Percentiles rank a stretch among this genome's conserved stretches.
Evolutionary conservation across 2,113 vertebrate species (phyloP).

Genomic region (Cavia porcellus): DNA sequence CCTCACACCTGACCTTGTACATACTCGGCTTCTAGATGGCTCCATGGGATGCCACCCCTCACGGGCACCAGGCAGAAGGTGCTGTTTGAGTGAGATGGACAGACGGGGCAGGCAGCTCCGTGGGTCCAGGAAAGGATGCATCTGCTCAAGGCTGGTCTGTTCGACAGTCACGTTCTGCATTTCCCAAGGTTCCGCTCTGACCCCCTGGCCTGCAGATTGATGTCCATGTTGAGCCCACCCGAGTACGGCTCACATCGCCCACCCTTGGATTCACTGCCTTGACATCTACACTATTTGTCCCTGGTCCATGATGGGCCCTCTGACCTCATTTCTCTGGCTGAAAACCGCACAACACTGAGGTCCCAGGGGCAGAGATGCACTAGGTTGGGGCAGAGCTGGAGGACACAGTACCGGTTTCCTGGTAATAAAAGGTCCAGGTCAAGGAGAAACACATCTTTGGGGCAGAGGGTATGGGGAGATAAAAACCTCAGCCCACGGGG

Average conservation of each 20-base stretch:
- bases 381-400: neutral
- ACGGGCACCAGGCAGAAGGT: neutral
- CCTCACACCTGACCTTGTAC: neutral
- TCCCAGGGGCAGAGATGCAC: neutral
- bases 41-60: neutral
- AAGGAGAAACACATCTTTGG: neutral
- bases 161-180: constrained; percentile 23
- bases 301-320: neutral
- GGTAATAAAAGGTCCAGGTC: neutral
- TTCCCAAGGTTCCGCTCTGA: neutral
- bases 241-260: neutral
- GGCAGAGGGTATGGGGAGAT: neutral
- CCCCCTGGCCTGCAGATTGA: neutral
- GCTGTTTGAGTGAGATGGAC: neutral
- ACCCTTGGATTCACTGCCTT: neutral
- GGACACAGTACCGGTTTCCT: neutral
- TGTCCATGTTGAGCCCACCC: neutral
- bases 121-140: neutral
- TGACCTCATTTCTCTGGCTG: neutral
- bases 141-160: neutral
- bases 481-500: neutral
- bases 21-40: neutral
- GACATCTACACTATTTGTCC: too few relatives aligned
- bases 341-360: neutral
- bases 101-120: neutral